Base-by-base conservation (phyloP, 2,888 invertebrate species). In the Hydroisotoma schaefferi region DNA sequence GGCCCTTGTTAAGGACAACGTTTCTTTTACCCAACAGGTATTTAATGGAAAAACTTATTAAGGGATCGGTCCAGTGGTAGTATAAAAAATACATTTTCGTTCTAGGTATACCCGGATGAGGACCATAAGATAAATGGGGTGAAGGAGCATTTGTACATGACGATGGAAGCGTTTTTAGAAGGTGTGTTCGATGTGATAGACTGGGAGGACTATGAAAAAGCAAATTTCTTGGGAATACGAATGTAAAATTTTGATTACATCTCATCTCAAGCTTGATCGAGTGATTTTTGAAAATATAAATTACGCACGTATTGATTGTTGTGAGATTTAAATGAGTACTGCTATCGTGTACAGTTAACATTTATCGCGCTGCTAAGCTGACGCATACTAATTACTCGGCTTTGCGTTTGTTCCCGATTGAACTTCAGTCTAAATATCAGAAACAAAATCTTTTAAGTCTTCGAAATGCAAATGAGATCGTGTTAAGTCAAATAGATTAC, bases 61-160 rank as follows among this genome's bases (percentile, higher is more conserved):
- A 26, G 10, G 46, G 20, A 27, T 15, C 18, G 15, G 46, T 3
- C 6, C 12, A 18, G 5, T 47, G 18, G 40, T 22, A 3, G 6
- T 8, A 18, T 49, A 29, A 15, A 43, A 33, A 22, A n/a, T 43
- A 40, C 28, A 33, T 25, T 4, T 25, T 51, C 29, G 5, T 33
- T 77, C 20, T 79, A 91, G 90, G 84, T 90, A 0, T 94, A 94
- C 76, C 88, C 92, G 0, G 92, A 93, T 76, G 90, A 90, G 76
- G 86, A 85, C 29, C 90, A 92, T 76, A 80, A 82, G 44, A 84
- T 93, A 74, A 81, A 82, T 63, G 84, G 86, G 49, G 87, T 89
- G 0, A 80, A 83, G 52, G 80, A 85, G 56, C 93, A 94, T 76
- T 82, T 92, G 58, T 89, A 89, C 79, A 85, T 85, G 74, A 85